These are phyloP conservation scores for Protophormia terraenovae DNA, from an alignment of 2,888 invertebrate genomes.

Conservation along the genomic window DNA sequence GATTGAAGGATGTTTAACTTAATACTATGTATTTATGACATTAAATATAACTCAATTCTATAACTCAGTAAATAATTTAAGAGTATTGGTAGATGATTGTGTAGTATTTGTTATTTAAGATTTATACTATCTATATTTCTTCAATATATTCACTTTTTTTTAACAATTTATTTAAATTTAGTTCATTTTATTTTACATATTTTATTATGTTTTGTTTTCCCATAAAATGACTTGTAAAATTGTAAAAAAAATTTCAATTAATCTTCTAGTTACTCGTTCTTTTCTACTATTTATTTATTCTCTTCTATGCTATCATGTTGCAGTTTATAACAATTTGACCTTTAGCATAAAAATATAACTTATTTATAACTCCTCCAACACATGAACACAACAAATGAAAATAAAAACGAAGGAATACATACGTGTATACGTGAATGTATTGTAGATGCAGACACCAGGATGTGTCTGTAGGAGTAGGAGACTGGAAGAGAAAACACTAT, in stretches of 20 bases:
- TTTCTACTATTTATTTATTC: background rate
- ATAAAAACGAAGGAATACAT: too few species aligned
- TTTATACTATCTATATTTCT: too few species aligned
- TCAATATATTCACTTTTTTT: too few species aligned
- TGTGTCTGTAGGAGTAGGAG: background rate
- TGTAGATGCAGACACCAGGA: background rate
- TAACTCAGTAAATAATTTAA: too few species aligned
- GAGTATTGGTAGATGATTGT: too few species aligned
- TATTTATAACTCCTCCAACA: slow-evolving; percentile 33
- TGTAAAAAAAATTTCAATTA: slow-evolving; percentile 58
- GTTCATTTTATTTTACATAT: background rate
- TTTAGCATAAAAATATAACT: slow-evolving; percentile 50
- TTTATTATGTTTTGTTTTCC: background rate
- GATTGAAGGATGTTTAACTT: too few species aligned
- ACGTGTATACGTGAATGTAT: too few species aligned
- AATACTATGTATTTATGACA: too few species aligned
- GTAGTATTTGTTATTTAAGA: too few species aligned
- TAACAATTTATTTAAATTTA: background rate
- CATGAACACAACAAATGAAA: background rate
- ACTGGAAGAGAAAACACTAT: slow-evolving; percentile 8
- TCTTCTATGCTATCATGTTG: slow-evolving; percentile 12
- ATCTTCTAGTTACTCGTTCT: slow-evolving; percentile 40
- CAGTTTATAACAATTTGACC: slow-evolving; percentile 56
- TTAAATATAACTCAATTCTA: too few species aligned
- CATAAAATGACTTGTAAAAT: slow-evolving; percentile 50